These are phyloP conservation scores for Acridotheres tristis DNA, from an alignment of 2,797 vertebrate species.

Conservation along the genomic window DNA sequence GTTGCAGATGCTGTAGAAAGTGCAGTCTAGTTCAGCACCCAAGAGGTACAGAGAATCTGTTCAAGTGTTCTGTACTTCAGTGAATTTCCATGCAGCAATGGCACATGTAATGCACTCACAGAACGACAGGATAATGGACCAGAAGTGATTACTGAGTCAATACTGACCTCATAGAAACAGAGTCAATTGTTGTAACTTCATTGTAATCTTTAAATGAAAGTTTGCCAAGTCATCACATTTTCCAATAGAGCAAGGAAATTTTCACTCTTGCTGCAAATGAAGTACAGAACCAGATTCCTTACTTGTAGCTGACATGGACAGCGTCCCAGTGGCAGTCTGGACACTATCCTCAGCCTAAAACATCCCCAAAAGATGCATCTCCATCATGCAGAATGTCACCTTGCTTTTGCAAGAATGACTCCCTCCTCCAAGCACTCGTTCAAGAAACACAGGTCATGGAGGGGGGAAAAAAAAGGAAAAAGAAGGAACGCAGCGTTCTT, in stretches of 20 bases:
- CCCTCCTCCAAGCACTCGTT: neutral
- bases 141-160: neutral
- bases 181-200: rapidly evolving
- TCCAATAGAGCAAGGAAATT: neutral
- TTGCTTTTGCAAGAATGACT: neutral
- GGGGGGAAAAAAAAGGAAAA: rapidly evolving
- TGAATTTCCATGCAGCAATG: neutral
- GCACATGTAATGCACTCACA: neutral
- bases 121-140: neutral
- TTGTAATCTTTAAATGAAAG: neutral
- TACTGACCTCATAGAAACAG: neutral
- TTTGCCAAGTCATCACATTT: neutral
- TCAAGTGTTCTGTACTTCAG: slow-evolving; percentile 12
- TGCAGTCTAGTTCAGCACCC: neutral
- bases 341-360: neutral
- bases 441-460: neutral
- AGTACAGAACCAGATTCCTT: slow-evolving; percentile 28
- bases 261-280: neutral
- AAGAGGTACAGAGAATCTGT: neutral
- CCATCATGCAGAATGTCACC: neutral
- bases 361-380: neutral
- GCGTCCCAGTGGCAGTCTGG: neutral
- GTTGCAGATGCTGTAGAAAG: neutral
- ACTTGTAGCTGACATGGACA: neutral
- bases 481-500: neutral